A percentile compares a stretch with the other conserved stretches of the same genome.
Conservation (phyloP, 2,888 invertebrate genomes). For the Temnothorax rugatulus region DNA sequence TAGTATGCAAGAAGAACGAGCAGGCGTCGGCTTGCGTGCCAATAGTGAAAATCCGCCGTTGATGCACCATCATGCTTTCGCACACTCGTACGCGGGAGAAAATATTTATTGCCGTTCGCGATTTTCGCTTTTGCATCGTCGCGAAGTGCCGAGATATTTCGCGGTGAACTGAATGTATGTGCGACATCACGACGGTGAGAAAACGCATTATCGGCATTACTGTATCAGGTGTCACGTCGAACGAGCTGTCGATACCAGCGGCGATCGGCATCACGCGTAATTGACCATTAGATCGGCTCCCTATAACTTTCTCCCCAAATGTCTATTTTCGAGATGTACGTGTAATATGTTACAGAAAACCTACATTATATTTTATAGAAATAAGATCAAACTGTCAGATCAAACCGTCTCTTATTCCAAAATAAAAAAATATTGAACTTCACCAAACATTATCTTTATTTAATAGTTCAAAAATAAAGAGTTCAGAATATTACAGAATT, state of each 20-base stretch:
- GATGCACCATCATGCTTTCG: background rate
- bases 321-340: slow-evolving; percentile 24
- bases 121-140: background rate
- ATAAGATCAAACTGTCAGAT: background rate
- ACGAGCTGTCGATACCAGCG: slow-evolving; percentile 67
- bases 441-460: background rate
- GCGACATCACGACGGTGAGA: slow-evolving; percentile 9
- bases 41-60: slow-evolving; percentile 5
- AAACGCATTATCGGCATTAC: slow-evolving; percentile 36
- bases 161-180: background rate
- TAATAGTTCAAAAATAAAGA: background rate
- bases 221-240: slow-evolving; percentile 43
- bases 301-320: slow-evolving; percentile 25
- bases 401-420: background rate
- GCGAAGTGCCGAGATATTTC: background rate
- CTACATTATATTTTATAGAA: background rate
- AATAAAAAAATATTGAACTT: background rate
- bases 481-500: background rate
- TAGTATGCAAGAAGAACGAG: background rate
- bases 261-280: slow-evolving; percentile 46
- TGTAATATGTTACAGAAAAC: background rate
- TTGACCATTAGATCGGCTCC: slow-evolving; percentile 58
- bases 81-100: background rate
- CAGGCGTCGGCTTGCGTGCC: background rate
- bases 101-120: slow-evolving; percentile 30